Percentiles rank a stretch among this genome's conserved stretches.
Conservation (phyloP, 2,888 invertebrate species). For the Helicoverpa assulta region DNA sequence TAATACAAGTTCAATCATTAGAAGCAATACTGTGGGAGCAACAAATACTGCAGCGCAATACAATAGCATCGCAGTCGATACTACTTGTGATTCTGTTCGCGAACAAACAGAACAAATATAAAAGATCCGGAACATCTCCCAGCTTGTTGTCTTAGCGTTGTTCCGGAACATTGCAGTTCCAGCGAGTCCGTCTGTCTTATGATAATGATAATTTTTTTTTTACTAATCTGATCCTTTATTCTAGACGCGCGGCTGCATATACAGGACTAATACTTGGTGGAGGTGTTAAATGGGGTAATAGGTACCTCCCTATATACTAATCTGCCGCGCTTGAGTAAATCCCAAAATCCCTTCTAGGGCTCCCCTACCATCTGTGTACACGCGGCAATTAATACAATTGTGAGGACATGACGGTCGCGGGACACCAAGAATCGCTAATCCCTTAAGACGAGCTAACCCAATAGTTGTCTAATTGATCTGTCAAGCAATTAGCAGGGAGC, state of each 20-base stretch:
- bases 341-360: no score
- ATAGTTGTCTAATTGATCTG: conserved; percentile 58
- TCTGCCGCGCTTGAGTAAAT: no score
- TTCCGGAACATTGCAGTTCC: neutral
- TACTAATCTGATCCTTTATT: no score
- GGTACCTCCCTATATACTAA: no score
- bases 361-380: no score
- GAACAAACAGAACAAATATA: conserved; percentile 16
- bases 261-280: no score
- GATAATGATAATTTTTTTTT: no score
- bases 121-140: neutral
- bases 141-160: no score
- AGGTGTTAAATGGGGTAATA: no score
- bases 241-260: no score
- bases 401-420: conserved; percentile 20
- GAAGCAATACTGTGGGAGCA: neutral
- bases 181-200: neutral
- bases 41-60: neutral
- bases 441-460: conserved; percentile 48
- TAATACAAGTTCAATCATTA: neutral
- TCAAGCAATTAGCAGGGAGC: conserved; percentile 49
- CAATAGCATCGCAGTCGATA: conserved; percentile 9
- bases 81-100: conserved; percentile 14
- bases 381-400: no score
- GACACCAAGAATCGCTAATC: conserved; percentile 55